Conservation (phyloP, 2,797 vertebrate species). For the Corythornis leucogaster region DNA sequence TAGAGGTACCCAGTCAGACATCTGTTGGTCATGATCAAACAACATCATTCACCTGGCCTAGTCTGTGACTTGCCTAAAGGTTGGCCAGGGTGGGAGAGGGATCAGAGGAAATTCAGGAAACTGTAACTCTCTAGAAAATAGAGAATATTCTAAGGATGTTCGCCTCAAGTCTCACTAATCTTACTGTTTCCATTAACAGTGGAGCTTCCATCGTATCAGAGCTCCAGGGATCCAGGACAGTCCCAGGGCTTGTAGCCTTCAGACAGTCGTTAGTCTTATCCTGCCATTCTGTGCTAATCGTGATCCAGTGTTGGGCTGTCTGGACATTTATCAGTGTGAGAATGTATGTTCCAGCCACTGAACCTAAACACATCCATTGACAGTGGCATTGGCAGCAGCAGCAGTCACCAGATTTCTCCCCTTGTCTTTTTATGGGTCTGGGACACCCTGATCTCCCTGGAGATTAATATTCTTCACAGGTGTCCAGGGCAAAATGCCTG, state of each 20-base stretch:
- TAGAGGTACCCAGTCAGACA: background rate
- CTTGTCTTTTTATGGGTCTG: background rate
- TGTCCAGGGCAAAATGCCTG: background rate
- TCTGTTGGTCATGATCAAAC: background rate
- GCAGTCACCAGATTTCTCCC: background rate
- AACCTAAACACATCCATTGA: background rate
- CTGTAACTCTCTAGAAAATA: background rate
- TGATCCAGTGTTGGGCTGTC: background rate
- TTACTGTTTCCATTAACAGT: background rate
- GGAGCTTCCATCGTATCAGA: background rate
- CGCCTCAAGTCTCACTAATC: background rate
- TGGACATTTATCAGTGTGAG: background rate
- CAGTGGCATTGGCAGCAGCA: background rate
- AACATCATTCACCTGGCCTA: background rate
- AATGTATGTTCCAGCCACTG: background rate
- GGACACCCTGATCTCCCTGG: background rate
- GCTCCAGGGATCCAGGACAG: background rate
- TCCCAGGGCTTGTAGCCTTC: background rate
- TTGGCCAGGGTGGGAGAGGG: background rate
- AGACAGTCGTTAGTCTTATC: accelerated
- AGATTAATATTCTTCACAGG: background rate
- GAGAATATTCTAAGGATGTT: background rate
- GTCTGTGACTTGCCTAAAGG: background rate
- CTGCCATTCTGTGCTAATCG: background rate
- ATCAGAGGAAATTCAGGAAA: background rate